Percentiles rank a stretch among this genome's conserved stretches.
phyloP scores from a whole-genome alignment of 2,888 invertebrate species.

The Coleophora flavipennella region DNA sequence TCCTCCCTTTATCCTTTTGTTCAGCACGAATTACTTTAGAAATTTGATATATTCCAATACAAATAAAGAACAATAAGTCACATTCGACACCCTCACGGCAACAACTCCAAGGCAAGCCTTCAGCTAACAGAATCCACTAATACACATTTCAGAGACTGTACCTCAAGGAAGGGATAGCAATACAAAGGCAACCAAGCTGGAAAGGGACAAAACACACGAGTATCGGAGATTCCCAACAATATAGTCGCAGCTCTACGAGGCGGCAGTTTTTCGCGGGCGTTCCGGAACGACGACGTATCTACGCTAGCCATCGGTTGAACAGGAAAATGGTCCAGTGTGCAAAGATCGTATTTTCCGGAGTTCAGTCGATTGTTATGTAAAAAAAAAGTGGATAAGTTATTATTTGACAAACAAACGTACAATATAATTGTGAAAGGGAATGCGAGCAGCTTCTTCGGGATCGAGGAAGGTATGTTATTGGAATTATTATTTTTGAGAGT shows the following conservation, averaged over 20 bases:
- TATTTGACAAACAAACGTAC: constrained; percentile 59
- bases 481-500: background rate
- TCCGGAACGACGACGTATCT: constrained; percentile 3
- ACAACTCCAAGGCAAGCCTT: constrained; percentile 50
- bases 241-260: constrained; percentile 25
- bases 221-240: constrained; percentile 17
- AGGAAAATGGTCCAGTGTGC: no score
- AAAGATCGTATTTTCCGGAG: constrained; percentile 24
- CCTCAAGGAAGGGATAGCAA: constrained; percentile 30
- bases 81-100: constrained; percentile 16
- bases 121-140: constrained; percentile 45
- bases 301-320: constrained; percentile 9
- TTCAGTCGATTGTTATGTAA: constrained; percentile 38
- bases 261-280: constrained; percentile 32
- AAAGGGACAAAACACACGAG: constrained; percentile 18
- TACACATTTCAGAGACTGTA: constrained; percentile 40
- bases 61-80: constrained; percentile 33
- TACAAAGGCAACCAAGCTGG: constrained; percentile 13
- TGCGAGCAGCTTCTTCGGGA: constrained; percentile 53
- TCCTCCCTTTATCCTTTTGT: no score
- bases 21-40: no score
- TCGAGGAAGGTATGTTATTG: constrained; percentile 48
- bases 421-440: constrained; percentile 67
- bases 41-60: constrained; percentile 8
- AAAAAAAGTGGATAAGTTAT: constrained; percentile 68